Base-by-base conservation (phyloP, 1,140 invertebrate genomes). In the Eriocheir sinensis region DNA sequence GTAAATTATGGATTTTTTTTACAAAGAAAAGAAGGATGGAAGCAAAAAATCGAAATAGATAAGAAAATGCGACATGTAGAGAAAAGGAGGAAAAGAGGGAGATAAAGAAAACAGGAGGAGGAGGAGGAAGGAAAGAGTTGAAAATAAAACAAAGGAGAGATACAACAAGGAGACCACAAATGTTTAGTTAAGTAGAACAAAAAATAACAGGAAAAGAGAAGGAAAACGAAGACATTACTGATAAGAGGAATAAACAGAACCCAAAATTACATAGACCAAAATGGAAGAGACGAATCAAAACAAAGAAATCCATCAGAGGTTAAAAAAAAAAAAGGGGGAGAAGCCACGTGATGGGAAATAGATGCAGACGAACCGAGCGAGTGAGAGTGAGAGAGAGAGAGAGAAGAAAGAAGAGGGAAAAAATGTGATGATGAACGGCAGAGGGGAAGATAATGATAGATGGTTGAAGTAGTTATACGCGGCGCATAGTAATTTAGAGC, bases 361-460 rank as follows among this genome's bases (percentile, higher is more conserved):
- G n/a, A n/a, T n/a, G n/a, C n/a, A n/a, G n/a, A n/a, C n/a, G n/a
- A n/a, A n/a, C n/a, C n/a, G n/a, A n/a, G n/a, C n/a, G n/a, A n/a
- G n/a, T n/a, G n/a, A n/a, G n/a, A n/a, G n/a, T n/a, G n/a, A n/a
- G n/a, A 21, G 60, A n/a, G 27, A 72, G 27, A n/a, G 6, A n/a
- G 60, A 72, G 60, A 72, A 72, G 60, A 72, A 72, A 72, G 60
- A 72, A 72, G 60, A 72, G 60, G n/a, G 60, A n/a, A 72, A 72
- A 72, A 72, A 72, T 72, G 60, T 72, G 60, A 72, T 72, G 60
- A 72, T 72, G n/a, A 72, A 72, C 60, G 60, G 60, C 21, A 27
- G 60, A 72, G 60, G 60, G 60, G 60, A 72, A 72, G 60, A 72
- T 72, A 72, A 72, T 72, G 60, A 72, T 72, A 72, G 60, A 72